These are phyloP conservation scores for Argyra leucocephala DNA, from an alignment of 2,888 invertebrate species.

Conservation along the genomic window DNA sequence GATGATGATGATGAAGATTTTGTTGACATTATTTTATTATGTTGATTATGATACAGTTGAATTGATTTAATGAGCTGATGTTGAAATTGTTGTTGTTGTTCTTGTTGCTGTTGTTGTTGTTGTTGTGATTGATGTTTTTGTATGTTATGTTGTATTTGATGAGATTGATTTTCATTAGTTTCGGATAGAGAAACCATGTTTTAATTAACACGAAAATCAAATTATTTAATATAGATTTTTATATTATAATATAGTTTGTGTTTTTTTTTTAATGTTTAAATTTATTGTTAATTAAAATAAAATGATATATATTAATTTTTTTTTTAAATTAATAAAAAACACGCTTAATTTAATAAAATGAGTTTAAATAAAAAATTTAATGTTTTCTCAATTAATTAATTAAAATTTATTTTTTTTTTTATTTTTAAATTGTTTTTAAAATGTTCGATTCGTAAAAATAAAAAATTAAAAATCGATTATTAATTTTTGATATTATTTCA, in stretches of 20 bases:
- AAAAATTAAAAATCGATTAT: neutral
- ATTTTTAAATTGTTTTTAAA: too few species aligned
- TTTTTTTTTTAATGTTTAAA: neutral
- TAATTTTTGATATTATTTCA: too few species aligned
- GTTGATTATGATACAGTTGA: constrained; percentile 17
- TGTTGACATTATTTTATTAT: constrained; percentile 2
- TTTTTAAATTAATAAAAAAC: too few species aligned
- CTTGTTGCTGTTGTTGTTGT: constrained; percentile 20
- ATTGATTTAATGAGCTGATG: constrained; percentile 19
- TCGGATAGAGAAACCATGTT: constrained; percentile 26
- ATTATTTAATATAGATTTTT: neutral
- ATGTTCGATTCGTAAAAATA: neutral
- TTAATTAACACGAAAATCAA: neutral
- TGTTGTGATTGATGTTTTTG: constrained; percentile 23
- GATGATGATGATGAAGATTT: neutral
- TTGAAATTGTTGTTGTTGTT: constrained; percentile 20
- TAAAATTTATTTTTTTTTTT: too few species aligned
- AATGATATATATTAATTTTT: too few species aligned
- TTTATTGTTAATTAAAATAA: neutral
- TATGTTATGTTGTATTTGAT: constrained; percentile 22
- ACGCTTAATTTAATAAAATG: too few species aligned
- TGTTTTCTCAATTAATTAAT: too few species aligned
- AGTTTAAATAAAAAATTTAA: too few species aligned
- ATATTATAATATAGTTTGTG: neutral
- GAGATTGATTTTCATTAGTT: constrained; percentile 22